Base-by-base conservation (phyloP, 2,888 invertebrate species). In the Allacma fusca region DNA sequence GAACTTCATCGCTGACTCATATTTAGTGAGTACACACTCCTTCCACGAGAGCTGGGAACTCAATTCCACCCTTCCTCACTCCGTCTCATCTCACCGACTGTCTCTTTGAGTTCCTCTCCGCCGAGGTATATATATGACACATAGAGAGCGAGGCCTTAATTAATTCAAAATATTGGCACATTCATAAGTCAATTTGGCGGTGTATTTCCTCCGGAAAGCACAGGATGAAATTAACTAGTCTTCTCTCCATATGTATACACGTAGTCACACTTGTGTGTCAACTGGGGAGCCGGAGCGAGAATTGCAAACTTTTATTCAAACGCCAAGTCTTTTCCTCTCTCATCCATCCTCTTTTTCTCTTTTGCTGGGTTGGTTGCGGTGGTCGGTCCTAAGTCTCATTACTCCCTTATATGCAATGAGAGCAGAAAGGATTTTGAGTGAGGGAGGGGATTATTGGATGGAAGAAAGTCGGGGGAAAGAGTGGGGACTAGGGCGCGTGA, bases 81-180 rank as follows among this genome's bases (percentile, higher is more conserved):
- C 34, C 34, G 5, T 50, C 50, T 50, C 50, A 50, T 9, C 50
- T 50, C 50, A 19, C 50, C 16, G 9, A 34, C 34, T 34, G 34
- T 34, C 34, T 34, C 34, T 34, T 7, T 34, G 4, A 9, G 34
- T 4, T 34, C 50, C 19, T n/a, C 1, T 5, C 9, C 5, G 19
- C n/a, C 50, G 9, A 50, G 40, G 19, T 19, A 16, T 19, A 5
- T 2, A 12, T 13, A 19, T 50, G 19, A 2, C 50, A 13, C 16
- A 50, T 19, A 16, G n/a, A 50, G 16, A 50, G 50, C 2, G 40
- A 40, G 7, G 2, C 7, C 50, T 50, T 13, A 50, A 50, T 50
- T 13, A 50, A 50, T 50, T 50, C 19, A 50, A 50, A 50, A 50
- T 50, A 50, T 50, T 50, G 50, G 50, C 50, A 50, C 50, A 50